Evolutionary conservation across 2,888 invertebrate species (phyloP).

Genomic region (Pyrgus malvae): DNA sequence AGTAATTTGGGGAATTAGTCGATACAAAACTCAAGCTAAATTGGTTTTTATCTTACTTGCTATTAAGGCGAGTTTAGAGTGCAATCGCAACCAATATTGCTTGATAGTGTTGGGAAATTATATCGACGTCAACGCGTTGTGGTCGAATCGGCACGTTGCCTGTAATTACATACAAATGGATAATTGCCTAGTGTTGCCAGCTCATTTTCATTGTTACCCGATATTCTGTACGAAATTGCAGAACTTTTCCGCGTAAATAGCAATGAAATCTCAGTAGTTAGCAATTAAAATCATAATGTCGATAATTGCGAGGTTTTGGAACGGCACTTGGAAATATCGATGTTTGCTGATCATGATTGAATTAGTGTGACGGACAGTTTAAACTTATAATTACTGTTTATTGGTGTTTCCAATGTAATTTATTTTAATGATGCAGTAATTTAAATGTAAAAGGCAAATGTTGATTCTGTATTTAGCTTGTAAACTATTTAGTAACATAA

Average conservation of each 20-base stretch:
- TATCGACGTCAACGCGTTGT: constrained; percentile 35
- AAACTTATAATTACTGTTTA: no score
- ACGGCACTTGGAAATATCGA: no score
- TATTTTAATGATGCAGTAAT: no score
- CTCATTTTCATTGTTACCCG: constrained; percentile 42
- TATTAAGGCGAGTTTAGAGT: background rate
- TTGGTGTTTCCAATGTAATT: no score
- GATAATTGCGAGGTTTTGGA: background rate
- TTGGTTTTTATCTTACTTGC: background rate
- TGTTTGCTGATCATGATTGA: no score
- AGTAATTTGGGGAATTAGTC: constrained; percentile 6
- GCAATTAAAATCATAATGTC: constrained; percentile 30
- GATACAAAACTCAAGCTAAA: background rate
- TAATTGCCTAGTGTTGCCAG: constrained; percentile 43
- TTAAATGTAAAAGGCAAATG: no score
- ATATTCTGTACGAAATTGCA: constrained; percentile 31
- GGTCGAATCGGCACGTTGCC: constrained; percentile 42
- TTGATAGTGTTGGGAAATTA: constrained; percentile 23
- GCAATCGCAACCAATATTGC: background rate
- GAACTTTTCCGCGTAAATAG: constrained; percentile 30
- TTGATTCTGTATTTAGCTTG: no score
- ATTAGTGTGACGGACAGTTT: no score
- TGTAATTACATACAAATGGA: constrained; percentile 48
- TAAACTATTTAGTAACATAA: no score
- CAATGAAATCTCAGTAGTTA: constrained; percentile 25